A percentile compares a stretch with the other conserved stretches of the same genome.
phyloP scores from a whole-genome alignment of 2,113 vertebrate species.

The Prunella fulvescens region DNA sequence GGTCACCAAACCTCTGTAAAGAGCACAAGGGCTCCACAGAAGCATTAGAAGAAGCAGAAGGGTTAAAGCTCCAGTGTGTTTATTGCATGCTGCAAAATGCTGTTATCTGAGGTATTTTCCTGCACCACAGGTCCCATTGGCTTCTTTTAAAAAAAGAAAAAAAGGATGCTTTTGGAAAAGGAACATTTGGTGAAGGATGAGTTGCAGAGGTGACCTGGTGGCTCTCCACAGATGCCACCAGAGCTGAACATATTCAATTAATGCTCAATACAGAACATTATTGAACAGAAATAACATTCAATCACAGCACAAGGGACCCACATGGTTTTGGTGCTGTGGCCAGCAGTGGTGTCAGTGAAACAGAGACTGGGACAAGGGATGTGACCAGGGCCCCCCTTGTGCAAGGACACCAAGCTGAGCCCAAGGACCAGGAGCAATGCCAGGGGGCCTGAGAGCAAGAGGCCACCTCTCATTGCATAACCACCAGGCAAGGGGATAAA shows the following conservation, averaged over 20 bases:
- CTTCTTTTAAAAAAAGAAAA: neutral
- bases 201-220: neutral
- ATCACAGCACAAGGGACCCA: neutral
- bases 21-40: neutral
- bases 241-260: neutral
- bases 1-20: neutral
- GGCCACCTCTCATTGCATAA: neutral
- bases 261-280: neutral
- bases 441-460: rapidly evolving
- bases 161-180: neutral
- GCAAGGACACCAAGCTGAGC: rapidly evolving
- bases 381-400: neutral
- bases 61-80: neutral
- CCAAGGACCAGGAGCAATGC: neutral
- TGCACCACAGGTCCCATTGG: neutral
- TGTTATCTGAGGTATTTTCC: neutral
- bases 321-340: rapidly evolving
- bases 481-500: neutral
- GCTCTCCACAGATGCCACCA: neutral
- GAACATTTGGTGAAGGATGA: neutral
- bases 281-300: neutral
- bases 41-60: neutral
- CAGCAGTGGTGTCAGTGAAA: neutral
- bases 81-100: neutral
- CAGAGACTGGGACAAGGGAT: neutral